Base-by-base conservation (phyloP, 2,113 vertebrate genomes). In the Alligator sinensis region DNA sequence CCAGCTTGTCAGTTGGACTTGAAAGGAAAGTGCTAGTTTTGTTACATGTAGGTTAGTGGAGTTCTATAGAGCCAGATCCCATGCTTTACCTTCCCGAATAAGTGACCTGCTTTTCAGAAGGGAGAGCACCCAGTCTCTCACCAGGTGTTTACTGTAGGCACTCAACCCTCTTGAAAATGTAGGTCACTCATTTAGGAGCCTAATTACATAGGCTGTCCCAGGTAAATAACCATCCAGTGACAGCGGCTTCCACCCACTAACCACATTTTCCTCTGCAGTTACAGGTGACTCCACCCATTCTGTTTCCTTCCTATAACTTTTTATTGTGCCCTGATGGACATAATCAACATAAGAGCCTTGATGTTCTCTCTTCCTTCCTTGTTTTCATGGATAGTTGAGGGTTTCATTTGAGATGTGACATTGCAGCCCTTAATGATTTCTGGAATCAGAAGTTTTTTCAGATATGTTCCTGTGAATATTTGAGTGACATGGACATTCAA, bases 121-220 rank as follows among this genome's bases (percentile, higher is more conserved):
- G 84, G 6, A 93, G 10, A 76, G 59, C 81, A 38, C 61, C 70
- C 58, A 30, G 14, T 75, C 24, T 94, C 15, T 22, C 14, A 54
- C 59, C 57, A 22, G 34, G 60, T 86, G 81, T 86, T 93, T 82
- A 38, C 13, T 3, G 1, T 27, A 34, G 70, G 75, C 70, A 30
- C 6, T 92, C 90, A 92, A 91, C 87, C 88, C n/a, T 95, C 92
- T 93, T 64, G 77, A 93, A 95, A 89, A 47, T 21, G 47, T 72
- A 14, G 1, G 76, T 95, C 83, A 14, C 30, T 14, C 6, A 62
- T 82, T 28, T 93, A 81, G 54, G 76, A 93, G 27, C 47, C 12
- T 96, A 47, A 21, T 94, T 88, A 89, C 38, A 81, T 79, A 87
- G 77, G 63, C 61, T 77, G 0, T 0, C 9, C 75, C 83, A 82